phyloP scores from a whole-genome alignment of 2,113 vertebrate genomes.

The Oreochromis tanganicae region DNA sequence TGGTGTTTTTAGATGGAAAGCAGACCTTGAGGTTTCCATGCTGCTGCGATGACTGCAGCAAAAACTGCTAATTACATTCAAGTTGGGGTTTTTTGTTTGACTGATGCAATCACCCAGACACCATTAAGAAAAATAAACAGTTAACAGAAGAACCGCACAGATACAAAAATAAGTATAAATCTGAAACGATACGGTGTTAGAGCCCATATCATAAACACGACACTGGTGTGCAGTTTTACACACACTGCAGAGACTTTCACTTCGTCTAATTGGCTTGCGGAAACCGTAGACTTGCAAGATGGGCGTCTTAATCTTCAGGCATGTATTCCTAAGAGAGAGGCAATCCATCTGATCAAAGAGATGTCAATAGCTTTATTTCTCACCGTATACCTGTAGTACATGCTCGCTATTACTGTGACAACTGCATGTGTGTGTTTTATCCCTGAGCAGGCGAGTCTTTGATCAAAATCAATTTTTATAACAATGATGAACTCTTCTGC shows the following conservation, averaged over 20 bases:
- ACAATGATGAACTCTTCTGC: conserved; percentile 26
- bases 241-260: not conserved
- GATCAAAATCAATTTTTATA: conserved; percentile 22
- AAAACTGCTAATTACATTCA: not conserved
- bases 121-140: not conserved
- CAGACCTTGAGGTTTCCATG: not conserved
- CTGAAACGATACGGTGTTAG: not conserved
- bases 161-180: not conserved
- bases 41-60: not conserved
- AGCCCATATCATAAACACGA: not conserved
- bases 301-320: conserved; percentile 18
- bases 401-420: not conserved
- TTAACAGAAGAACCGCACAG: not conserved
- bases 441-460: not conserved
- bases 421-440: not conserved
- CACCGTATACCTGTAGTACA: not conserved
- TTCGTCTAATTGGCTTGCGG: conserved; percentile 6
- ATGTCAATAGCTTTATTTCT: conserved; percentile 23
- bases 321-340: conserved; percentile 15
- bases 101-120: not conserved
- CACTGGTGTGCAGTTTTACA: not conserved
- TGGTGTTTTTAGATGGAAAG: not conserved
- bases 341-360: conserved; percentile 35
- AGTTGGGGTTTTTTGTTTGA: not conserved
- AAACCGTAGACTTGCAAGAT: not conserved